phyloP scores from a whole-genome alignment of 2,797 vertebrate genomes.

The Rhinoraja longicauda region DNA sequence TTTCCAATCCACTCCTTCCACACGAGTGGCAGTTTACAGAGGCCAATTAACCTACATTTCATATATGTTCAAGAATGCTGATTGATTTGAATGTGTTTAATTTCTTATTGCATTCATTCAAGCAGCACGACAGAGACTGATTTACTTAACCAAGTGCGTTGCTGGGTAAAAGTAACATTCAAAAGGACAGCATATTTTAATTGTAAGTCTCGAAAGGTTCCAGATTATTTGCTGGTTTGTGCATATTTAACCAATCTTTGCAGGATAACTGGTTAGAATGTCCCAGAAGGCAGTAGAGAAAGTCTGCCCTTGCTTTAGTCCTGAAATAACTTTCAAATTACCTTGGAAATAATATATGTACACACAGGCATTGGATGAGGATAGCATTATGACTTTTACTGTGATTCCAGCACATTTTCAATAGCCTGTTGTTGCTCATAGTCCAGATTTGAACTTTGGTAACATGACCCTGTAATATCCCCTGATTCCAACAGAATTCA shows the following conservation, averaged over 20 bases:
- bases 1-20: too few species aligned
- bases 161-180: not conserved
- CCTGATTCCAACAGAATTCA: not conserved
- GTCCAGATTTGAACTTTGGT: not conserved
- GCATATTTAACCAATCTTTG: not conserved
- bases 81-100: not conserved
- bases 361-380: not conserved
- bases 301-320: not conserved
- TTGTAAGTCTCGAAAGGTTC: not conserved
- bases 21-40: too few species aligned
- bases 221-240: not conserved
- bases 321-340: not conserved
- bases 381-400: too few species aligned
- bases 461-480: not conserved
- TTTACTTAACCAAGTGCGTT: not conserved
- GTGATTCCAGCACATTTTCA: not conserved
- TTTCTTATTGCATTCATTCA: not conserved
- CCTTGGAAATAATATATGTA: not conserved
- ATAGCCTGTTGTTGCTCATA: not conserved
- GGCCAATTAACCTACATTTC: not conserved
- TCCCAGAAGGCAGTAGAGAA: not conserved
- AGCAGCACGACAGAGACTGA: not conserved
- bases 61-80: not conserved
- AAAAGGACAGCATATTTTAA: not conserved
- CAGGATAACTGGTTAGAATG: not conserved